phyloP scores from a whole-genome alignment of 2,888 invertebrate genomes.

The Microplitis deprimator region DNA sequence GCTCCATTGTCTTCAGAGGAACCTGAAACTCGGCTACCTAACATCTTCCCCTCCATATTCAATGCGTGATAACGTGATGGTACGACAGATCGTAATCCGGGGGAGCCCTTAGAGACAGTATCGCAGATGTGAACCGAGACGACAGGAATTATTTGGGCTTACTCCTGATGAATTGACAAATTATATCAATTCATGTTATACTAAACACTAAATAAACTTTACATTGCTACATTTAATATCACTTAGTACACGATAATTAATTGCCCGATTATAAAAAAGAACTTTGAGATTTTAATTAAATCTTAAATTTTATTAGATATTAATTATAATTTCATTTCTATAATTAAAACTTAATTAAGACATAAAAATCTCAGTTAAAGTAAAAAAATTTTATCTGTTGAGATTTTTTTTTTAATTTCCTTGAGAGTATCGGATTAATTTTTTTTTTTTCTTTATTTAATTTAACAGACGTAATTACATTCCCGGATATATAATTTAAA shows the following conservation, averaged over 20 bases:
- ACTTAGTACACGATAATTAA: too few species aligned
- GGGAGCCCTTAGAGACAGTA: conserved; percentile 34
- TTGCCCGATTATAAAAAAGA: too few species aligned
- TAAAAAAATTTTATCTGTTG: not conserved
- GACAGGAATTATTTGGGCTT: conserved; percentile 18
- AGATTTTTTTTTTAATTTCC: not conserved
- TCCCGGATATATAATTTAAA: not conserved
- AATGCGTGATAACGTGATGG: conserved; percentile 46
- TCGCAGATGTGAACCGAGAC: conserved; percentile 36
- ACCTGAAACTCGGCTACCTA: conserved; percentile 17
- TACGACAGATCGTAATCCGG: conserved; percentile 48
- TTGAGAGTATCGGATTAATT: not conserved
- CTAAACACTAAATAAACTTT: conserved; percentile 2
- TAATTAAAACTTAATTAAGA: not conserved
- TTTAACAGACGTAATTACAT: not conserved
- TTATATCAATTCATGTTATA: conserved; percentile 15
- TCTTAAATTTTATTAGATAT: not conserved
- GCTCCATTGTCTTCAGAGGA: conserved; percentile 21
- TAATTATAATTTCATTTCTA: not conserved
- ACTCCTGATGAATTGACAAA: conserved; percentile 20
- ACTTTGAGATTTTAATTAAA: not conserved
- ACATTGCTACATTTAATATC: too few species aligned
- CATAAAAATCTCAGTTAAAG: not conserved
- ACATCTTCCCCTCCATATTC: not conserved
- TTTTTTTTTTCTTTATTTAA: not conserved